phyloP scores from a whole-genome alignment of 2,888 invertebrate genomes.

The Cactoblastis cactorum region DNA sequence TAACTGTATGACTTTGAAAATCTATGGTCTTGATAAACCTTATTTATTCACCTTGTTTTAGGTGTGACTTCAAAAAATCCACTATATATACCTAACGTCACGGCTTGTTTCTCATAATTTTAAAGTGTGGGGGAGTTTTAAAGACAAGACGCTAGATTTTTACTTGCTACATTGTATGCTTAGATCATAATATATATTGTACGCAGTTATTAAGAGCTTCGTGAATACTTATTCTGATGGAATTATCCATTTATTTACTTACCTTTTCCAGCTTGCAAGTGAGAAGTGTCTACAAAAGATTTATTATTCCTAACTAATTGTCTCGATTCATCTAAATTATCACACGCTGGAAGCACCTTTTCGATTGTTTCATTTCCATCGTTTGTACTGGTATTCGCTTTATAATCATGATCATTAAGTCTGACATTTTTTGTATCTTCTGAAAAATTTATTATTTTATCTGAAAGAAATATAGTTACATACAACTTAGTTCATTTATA shows the following conservation, averaged over 20 bases:
- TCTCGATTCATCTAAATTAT: conserved; percentile 55
- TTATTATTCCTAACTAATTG: conserved; percentile 58
- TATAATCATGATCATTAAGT: conserved; percentile 24
- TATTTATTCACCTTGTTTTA: no score
- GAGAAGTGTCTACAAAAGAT: conserved; percentile 34
- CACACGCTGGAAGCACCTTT: conserved; percentile 62
- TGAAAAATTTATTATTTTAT: conserved; percentile 40
- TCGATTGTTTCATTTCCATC: conserved; percentile 36
- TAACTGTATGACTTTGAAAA: no score
- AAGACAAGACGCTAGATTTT: no score
- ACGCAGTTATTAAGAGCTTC: neutral
- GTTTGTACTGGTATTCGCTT: conserved; percentile 28
- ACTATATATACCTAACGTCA: no score
- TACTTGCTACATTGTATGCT: no score
- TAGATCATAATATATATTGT: no score
- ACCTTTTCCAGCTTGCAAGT: conserved; percentile 44
- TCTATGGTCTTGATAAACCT: no score
- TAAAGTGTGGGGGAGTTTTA: no score
- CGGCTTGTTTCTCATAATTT: no score
- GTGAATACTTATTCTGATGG: no score
- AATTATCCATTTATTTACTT: neutral
- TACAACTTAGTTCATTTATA: conserved; percentile 5
- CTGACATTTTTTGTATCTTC: conserved; percentile 30
- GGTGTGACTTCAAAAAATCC: no score
- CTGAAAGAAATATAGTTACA: conserved; percentile 34